phyloP scores from a whole-genome alignment of 2,888 invertebrate genomes.

The Tachina grossa region DNA sequence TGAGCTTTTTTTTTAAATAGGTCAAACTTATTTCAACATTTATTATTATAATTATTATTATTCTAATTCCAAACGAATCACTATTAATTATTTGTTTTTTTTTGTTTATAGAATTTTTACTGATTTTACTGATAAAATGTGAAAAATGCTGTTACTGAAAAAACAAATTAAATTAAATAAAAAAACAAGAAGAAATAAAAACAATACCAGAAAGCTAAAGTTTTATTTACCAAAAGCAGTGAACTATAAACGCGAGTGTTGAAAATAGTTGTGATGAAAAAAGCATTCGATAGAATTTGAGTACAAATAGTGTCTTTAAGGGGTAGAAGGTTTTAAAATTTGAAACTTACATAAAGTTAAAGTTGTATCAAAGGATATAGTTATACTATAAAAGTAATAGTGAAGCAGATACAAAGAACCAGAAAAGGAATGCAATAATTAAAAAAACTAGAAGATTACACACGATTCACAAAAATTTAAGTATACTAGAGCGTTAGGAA shows the following conservation, averaged over 20 bases:
- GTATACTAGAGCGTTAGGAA: constrained; percentile 47
- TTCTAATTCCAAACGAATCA: not conserved
- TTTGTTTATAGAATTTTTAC: constrained; percentile 74
- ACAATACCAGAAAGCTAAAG: constrained; percentile 61
- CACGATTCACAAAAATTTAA: constrained; percentile 43
- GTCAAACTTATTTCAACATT: constrained; percentile 59
- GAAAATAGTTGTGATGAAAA: constrained; percentile 55
- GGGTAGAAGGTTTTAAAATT: constrained; percentile 30
- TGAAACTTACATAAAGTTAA: constrained; percentile 39
- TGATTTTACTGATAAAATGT: constrained; percentile 73
- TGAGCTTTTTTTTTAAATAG: not conserved
- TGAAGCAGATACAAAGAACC: constrained; percentile 48
- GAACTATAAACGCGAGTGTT: constrained; percentile 64
- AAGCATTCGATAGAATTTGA: constrained; percentile 48
- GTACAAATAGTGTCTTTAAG: constrained; percentile 50
- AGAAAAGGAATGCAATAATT: constrained; percentile 59
- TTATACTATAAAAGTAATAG: constrained; percentile 3
- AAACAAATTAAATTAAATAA: constrained; percentile 51
- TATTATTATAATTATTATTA: constrained; percentile 5
- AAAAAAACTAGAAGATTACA: constrained; percentile 49
- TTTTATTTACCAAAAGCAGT: constrained; percentile 63
- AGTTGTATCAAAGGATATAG: constrained; percentile 33
- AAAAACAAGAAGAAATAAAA: constrained; percentile 50
- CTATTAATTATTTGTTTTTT: constrained; percentile 29
- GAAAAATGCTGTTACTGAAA: constrained; percentile 53